These are phyloP conservation scores for Anoplophora glabripennis DNA, from an alignment of 1,140 invertebrate genomes.

Conservation along the genomic window DNA sequence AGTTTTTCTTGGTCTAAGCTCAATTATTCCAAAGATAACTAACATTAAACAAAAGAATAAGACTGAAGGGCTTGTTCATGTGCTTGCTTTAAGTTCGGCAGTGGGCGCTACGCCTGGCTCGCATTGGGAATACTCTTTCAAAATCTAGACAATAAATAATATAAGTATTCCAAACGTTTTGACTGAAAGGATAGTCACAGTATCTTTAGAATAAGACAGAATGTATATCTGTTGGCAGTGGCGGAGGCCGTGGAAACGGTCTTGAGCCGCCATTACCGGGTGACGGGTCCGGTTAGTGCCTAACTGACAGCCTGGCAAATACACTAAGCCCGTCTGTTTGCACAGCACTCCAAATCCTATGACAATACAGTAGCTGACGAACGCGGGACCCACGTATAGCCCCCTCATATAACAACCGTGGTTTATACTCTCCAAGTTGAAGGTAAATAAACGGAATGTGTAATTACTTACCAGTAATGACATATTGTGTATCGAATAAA, in stretches of 20 bases:
- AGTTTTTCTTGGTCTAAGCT: too few relatives aligned
- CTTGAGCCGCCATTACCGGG: neutral
- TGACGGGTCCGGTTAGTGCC: conserved; percentile 7
- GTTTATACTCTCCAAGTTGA: conserved; percentile 15
- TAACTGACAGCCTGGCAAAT: conserved; percentile 39
- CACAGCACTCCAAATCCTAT: conserved; percentile 46
- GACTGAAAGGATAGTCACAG: too few relatives aligned
- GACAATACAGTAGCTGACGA: conserved; percentile 53
- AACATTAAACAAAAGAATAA: too few relatives aligned
- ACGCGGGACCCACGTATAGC: conserved; percentile 4
- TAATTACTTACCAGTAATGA: conserved; percentile 34
- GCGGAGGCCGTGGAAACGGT: neutral
- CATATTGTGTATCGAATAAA: conserved; percentile 31
- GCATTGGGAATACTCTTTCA: too few relatives aligned
- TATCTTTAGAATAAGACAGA: neutral
- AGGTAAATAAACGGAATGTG: conserved; percentile 33
- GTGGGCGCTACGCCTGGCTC: too few relatives aligned
- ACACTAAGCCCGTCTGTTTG: conserved; percentile 42
- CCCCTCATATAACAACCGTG: conserved; percentile 14
- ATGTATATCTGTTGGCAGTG: neutral
- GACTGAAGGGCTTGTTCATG: too few relatives aligned
- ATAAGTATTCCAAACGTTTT: too few relatives aligned
- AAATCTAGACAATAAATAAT: too few relatives aligned
- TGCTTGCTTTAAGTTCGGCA: too few relatives aligned
- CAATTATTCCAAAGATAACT: too few relatives aligned